phyloP scores from a whole-genome alignment of 2,888 invertebrate species.

The Scaptomyza caliginosa region DNA sequence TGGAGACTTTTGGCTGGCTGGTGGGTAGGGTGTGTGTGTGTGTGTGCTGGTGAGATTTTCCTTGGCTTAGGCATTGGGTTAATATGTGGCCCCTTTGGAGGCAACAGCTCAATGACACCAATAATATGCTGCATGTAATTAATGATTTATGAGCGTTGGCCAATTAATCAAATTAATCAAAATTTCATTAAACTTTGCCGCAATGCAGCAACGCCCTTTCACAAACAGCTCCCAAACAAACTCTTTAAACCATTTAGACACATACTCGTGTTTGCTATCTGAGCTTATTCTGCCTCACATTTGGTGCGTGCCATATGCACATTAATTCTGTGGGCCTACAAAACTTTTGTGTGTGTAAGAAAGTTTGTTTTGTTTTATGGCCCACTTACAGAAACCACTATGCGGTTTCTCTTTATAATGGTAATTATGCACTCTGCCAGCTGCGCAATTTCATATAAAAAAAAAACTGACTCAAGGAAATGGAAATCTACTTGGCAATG shows the following conservation, averaged over 20 bases:
- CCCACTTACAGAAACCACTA: slow-evolving; percentile 64
- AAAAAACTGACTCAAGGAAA: slow-evolving; percentile 28
- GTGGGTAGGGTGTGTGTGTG: background rate
- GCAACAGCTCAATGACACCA: slow-evolving; percentile 46
- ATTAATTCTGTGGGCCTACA: slow-evolving; percentile 65
- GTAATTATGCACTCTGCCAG: slow-evolving; percentile 69
- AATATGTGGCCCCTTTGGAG: slow-evolving; percentile 27
- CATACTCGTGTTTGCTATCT: slow-evolving; percentile 11
- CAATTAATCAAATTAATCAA: slow-evolving; percentile 82
- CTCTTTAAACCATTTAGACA: slow-evolving; percentile 1
- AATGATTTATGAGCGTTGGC: slow-evolving; percentile 73
- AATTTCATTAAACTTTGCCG: slow-evolving; percentile 72
- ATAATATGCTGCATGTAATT: slow-evolving; percentile 75
- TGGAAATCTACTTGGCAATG: slow-evolving; percentile 20
- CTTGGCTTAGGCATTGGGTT: slow-evolving; percentile 48
- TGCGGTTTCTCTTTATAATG: slow-evolving; percentile 61
- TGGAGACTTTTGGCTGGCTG: slow-evolving; percentile 1
- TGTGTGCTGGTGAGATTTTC: slow-evolving; percentile 45
- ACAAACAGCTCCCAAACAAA: background rate
- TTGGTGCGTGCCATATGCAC: slow-evolving; percentile 71
- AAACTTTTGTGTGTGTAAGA: slow-evolving; percentile 59
- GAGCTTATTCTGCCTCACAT: slow-evolving; percentile 31
- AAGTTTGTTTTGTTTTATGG: slow-evolving; percentile 71
- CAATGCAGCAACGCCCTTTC: slow-evolving; percentile 69
- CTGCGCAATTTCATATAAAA: slow-evolving; percentile 61